These are phyloP conservation scores for Plebejus melissa DNA, from an alignment of 2,888 invertebrate species.

Conservation along the genomic window DNA sequence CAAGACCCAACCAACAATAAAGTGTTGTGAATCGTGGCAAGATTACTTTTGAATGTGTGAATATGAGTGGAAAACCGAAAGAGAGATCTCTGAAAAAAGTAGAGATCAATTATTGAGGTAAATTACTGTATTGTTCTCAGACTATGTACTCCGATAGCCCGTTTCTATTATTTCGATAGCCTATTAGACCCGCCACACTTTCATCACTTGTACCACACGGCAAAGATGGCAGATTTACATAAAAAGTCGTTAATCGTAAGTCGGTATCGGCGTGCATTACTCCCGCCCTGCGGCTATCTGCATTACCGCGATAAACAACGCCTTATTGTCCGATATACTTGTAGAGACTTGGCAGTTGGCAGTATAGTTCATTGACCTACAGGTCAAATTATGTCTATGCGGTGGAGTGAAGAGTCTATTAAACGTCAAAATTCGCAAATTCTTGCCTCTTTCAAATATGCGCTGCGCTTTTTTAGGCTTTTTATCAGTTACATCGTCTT, in stretches of 20 bases:
- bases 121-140: no score
- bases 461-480: no score
- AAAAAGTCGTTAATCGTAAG: conserved; percentile 74
- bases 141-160: no score
- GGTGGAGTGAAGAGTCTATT: not conserved
- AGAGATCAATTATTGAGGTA: no score
- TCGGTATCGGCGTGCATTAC: conserved; percentile 44
- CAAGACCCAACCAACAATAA: no score
- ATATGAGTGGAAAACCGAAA: no score
- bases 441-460: not conserved
- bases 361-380: not conserved
- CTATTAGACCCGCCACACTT: not conserved
- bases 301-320: conserved; percentile 7
- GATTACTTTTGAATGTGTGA: no score
- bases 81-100: no score
- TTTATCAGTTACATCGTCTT: no score
- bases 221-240: conserved; percentile 71
- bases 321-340: conserved; percentile 2
- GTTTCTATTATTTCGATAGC: no score
- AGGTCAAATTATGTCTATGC: not conserved
- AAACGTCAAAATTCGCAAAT: no score
- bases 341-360: not conserved
- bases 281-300: conserved; percentile 9
- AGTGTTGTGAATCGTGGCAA: no score
- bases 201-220: conserved; percentile 33